Evolutionary conservation across 2,797 vertebrate species (phyloP).

Genomic region (Ispidina picta): DNA sequence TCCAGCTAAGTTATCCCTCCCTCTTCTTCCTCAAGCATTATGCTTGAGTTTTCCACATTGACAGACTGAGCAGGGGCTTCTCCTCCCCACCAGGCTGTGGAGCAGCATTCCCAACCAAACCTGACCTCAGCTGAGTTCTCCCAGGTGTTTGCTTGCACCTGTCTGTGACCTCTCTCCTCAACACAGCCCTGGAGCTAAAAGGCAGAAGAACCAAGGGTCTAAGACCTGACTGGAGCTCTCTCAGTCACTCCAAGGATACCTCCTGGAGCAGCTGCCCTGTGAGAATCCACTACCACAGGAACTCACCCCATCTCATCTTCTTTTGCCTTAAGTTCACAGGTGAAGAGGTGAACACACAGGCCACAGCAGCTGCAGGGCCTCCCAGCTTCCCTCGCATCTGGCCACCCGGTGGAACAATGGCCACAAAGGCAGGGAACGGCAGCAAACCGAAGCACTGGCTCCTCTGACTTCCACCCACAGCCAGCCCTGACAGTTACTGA

Average conservation of each 20-base stretch:
- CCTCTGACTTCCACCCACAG: neutral
- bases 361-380: neutral
- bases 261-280: no score
- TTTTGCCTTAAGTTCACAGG: neutral
- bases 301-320: neutral
- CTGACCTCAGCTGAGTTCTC: no score
- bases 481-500: neutral
- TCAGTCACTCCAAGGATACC: no score
- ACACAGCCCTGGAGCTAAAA: no score
- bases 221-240: no score
- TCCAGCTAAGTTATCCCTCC: neutral
- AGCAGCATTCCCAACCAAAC: no score
- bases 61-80: neutral
- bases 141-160: no score
- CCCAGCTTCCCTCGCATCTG: neutral
- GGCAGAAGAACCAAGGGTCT: no score
- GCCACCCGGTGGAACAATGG: neutral
- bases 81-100: no score
- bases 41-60: neutral
- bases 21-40: neutral
- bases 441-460: neutral
- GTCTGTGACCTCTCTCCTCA: no score
- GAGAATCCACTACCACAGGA: no score
- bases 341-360: neutral
- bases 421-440: neutral